phyloP scores from a whole-genome alignment of 2,888 invertebrate genomes.

The Timema podura region DNA sequence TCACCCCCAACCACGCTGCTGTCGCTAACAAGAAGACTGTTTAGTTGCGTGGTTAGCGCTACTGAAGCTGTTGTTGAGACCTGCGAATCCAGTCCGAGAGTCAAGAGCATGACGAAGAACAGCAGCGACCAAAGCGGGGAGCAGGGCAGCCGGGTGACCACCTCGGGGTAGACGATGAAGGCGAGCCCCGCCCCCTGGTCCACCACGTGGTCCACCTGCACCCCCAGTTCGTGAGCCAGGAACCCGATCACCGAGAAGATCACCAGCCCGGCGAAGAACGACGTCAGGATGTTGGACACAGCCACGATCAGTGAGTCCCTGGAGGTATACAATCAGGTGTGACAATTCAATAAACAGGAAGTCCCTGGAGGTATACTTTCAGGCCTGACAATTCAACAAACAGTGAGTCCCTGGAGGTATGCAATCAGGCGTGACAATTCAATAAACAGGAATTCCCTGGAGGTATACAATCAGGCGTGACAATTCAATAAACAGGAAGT shows the following conservation, averaged over 20 bases:
- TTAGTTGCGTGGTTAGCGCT: too few relatives aligned
- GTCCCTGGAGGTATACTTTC: not conserved
- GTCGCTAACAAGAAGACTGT: too few relatives aligned
- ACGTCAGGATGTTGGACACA: conserved; percentile 71
- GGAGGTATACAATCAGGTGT: conserved; percentile 28
- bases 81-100: conserved; percentile 69
- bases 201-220: conserved; percentile 67
- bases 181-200: conserved; percentile 74
- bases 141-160: conserved; percentile 69
- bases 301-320: conserved; percentile 74
- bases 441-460: not conserved
- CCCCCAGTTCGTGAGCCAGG: conserved; percentile 69
- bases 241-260: conserved; percentile 80
- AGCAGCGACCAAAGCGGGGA: conserved; percentile 78
- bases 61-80: conserved; percentile 37
- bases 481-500: too few relatives aligned
- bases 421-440: not conserved
- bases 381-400: not conserved
- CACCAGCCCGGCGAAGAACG: conserved; percentile 75
- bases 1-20: too few relatives aligned
- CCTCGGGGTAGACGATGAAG: conserved; percentile 83
- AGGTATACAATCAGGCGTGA: not conserved
- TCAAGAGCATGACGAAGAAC: conserved; percentile 75
- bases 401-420: conserved; percentile 22
- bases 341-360: not conserved